These are phyloP conservation scores for Aplidium turbinatum DNA, from an alignment of 23 tunicate species.

Conservation along the genomic window DNA sequence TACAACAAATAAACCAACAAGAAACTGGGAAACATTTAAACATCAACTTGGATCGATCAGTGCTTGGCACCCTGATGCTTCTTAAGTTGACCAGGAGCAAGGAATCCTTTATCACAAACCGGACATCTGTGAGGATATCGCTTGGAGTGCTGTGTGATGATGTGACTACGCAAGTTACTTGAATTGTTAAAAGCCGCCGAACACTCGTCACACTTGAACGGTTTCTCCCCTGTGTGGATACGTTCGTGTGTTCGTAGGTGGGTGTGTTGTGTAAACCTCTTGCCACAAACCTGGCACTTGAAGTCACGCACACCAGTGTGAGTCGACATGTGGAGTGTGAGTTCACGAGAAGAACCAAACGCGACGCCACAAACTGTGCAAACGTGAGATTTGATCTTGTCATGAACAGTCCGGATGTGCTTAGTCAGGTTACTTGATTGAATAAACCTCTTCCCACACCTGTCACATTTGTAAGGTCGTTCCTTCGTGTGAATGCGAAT, in stretches of 20 bases:
- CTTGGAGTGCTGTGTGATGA: slow-evolving; percentile 28
- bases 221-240: slow-evolving; percentile 32
- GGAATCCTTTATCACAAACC: slow-evolving; percentile 42
- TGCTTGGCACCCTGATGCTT: no score
- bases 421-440: slow-evolving; percentile 10
- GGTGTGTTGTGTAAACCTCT: slow-evolving; percentile 27
- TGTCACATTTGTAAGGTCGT: slow-evolving; percentile 22
- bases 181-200: slow-evolving; percentile 21
- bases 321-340: slow-evolving; percentile 30
- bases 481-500: slow-evolving; percentile 40
- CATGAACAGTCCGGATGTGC: slow-evolving; percentile 56
- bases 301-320: slow-evolving; percentile 49
- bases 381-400: slow-evolving; percentile 27
- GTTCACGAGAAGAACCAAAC: slow-evolving; percentile 24
- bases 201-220: slow-evolving; percentile 39
- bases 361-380: slow-evolving; percentile 49
- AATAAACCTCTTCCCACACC: slow-evolving; percentile 54
- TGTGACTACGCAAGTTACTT: slow-evolving; percentile 21
- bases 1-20: no score
- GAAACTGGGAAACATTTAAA: no score
- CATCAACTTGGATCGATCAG: no score
- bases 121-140: slow-evolving; percentile 36
- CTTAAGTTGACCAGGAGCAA: slow-evolving; percentile 8
- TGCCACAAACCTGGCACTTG: slow-evolving; percentile 41
- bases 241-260: slow-evolving; percentile 27